Conservation (phyloP, 2,113 vertebrate genomes). For the Arothron firmamentum region DNA sequence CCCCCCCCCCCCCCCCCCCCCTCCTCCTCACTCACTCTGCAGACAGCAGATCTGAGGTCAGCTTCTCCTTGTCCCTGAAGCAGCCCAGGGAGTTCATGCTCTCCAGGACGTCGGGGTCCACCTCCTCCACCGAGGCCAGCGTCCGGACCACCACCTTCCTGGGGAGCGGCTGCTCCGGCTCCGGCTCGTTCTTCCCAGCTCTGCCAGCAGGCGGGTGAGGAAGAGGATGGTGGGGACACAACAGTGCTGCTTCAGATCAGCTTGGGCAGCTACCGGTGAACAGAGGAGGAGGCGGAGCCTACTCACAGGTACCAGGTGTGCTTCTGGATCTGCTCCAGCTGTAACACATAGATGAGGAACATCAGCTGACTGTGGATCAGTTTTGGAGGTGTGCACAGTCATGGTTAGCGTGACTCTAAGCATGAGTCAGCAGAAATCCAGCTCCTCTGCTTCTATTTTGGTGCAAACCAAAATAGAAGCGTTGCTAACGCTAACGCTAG, state of each 20-base stretch:
- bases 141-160: conserved; percentile 94
- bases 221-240: neutral
- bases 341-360: conserved; percentile 64
- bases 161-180: conserved; percentile 93
- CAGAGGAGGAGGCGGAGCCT: conserved; percentile 23
- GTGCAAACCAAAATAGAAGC: no score
- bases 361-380: no score
- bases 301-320: conserved; percentile 99
- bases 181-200: conserved; percentile 96
- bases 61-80: conserved; percentile 96
- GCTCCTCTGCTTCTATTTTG: no score
- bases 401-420: no score
- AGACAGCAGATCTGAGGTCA: conserved; percentile 93
- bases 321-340: conserved; percentile 99
- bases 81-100: conserved; percentile 99
- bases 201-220: conserved; percentile 60
- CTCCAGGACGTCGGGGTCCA: conserved; percentile 97
- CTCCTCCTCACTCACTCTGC: conserved; percentile 83
- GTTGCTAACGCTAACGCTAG: no score
- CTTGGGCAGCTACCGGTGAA: no score
- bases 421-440: no score
- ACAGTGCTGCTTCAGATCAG: neutral
- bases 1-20: neutral
- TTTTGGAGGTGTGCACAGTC: no score
- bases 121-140: conserved; percentile 89